Base-by-base conservation (phyloP, 2,888 invertebrate species). In the Cosmia pyralina region DNA sequence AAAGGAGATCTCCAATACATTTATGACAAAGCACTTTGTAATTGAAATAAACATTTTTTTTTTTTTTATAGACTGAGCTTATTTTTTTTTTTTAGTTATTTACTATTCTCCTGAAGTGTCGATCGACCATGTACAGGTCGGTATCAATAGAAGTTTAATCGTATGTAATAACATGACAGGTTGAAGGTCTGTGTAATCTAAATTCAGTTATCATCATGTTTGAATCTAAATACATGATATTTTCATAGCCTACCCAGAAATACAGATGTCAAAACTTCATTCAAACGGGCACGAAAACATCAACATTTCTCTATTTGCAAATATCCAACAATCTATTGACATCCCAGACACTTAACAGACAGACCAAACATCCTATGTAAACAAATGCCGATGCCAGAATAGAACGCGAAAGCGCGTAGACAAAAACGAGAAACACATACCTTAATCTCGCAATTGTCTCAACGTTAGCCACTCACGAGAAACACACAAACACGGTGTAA, bases 401-500 rank as follows among this genome's bases (percentile, higher is more conserved):
- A 22, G 15, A 75, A 57, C 38, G 52, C 62, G 38, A 57, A 28
- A 50, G 44, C 13, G 38, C 15, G 11, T 46, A 52, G 66, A 59
- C 68, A 79, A 69, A 69, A 83, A 79, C 79, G 80, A 79, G 83
- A 83, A 83, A 55, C 83, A 73, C 83, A 69, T 81, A 81, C 81
- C 81, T 81, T 80, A 55, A 55, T 81, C 67, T 80, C 65, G 75
- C 60, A 71, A 83, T 62, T 75, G 75, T 69, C 71, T 80, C 58
- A 52, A 57, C 60, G 57, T 8, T 19, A 71, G 67, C 52, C 80
- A 81, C 80, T 66, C 78, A 87, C 77, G 83, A 75, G 60, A 81
- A 88, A 88, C 90, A 90, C 90, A 88, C 88, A 85, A 89, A 90
- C 88, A 90, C 90, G 88, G 68, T 83, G 82, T 55, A 79, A 76